Base-by-base conservation (phyloP, 2,888 invertebrate genomes). In the Troglohyphantes excavatus region DNA sequence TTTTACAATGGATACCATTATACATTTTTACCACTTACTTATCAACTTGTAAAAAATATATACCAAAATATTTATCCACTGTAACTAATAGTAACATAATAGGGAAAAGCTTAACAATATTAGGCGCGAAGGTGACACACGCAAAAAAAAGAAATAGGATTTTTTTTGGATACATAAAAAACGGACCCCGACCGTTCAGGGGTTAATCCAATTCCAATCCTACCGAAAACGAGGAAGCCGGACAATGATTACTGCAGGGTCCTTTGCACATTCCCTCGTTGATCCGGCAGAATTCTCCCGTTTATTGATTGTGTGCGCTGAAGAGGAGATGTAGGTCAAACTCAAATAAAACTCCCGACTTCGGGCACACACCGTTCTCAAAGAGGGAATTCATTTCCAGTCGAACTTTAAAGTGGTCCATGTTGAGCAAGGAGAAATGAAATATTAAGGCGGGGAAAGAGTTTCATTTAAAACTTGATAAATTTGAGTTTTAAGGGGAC, bases 321-420 rank as follows among this genome's bases (percentile, higher is more conserved):
- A 11, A 53, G 17, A 23, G 39, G 21, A 61, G 61, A 78, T 78
- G 76, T 78, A 78, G 76, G 76, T 78, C 76, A 78, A 17, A 63
- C 75, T 75, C 59, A 59, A 75, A 59, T 75, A 75, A 75, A 27
- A 53, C 63, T 43, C 72, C 63, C 76, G 53, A 5, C 39, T 26
- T 43, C 21, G 26, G 5, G 13, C 39, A 11, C 13, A 39, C 39
- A 39, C 39, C 39, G n/a, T 39, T 13, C 13, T 39, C 39, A 2
- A 46, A 53, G 17, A 53, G 53, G n/a, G 17, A 17, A 17, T 53
- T 9, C 9, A 33, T 9, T 33, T 53, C n/a, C n/a, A 53, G 53
- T 17, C 23, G 23, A 43, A 72, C 26, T 72, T 72, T 72, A 46
- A 72, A 46, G 72, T 23, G 53, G 53, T 53, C 5, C n/a, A 39